Conservation (phyloP, 2,797 vertebrate species). For the Australoheros facetus region DNA sequence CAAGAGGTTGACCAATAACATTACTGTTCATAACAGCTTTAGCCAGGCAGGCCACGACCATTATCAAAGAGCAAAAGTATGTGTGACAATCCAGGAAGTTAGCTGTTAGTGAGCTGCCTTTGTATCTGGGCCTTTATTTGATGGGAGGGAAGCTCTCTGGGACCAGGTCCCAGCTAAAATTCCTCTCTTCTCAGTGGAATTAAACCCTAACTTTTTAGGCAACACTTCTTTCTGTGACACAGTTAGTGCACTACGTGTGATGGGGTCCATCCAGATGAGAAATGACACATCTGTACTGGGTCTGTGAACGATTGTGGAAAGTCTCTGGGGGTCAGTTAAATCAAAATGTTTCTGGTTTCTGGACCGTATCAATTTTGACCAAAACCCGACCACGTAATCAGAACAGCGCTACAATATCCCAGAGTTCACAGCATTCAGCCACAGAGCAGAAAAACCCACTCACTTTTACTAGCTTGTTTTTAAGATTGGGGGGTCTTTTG, state of each 20-base stretch:
- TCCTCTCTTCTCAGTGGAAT: background rate
- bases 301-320: background rate
- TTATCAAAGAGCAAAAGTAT: background rate
- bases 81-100: background rate
- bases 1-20: accelerated
- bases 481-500: no score
- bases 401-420: background rate
- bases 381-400: background rate
- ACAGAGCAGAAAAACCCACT: no score
- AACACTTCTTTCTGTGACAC: background rate
- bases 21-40: no score
- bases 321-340: background rate
- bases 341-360: background rate
- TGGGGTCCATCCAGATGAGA: background rate
- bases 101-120: background rate
- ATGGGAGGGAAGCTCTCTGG: background rate
- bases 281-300: background rate
- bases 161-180: background rate
- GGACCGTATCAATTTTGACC: no score
- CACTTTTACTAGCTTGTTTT: no score
- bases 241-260: background rate
- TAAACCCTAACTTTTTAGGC: background rate
- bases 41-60: background rate
- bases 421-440: no score
- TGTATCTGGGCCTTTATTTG: accelerated